A percentile compares a stretch with the other conserved stretches of the same genome.
These are phyloP conservation scores for Carterocephalus palaemon DNA, from an alignment of 2,888 invertebrate genomes.

Conservation along the genomic window DNA sequence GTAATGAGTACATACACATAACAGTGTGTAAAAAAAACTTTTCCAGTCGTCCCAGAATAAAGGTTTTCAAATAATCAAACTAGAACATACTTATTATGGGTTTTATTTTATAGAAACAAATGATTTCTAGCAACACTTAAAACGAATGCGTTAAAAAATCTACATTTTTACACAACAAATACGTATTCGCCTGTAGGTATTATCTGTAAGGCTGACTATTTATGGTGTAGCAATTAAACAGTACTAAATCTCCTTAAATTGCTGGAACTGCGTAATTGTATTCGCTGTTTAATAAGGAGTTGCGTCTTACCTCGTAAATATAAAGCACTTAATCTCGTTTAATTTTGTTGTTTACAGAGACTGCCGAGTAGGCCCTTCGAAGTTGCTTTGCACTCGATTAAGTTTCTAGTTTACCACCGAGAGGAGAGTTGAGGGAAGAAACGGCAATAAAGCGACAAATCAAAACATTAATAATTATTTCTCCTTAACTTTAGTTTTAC, in stretches of 20 bases:
- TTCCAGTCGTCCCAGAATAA: too few relatives aligned
- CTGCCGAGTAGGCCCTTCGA: slow-evolving; percentile 15
- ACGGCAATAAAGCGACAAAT: not conserved
- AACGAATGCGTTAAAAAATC: too few relatives aligned
- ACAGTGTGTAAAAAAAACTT: too few relatives aligned
- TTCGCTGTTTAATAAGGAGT: slow-evolving; percentile 41
- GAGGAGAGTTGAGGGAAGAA: not conserved
- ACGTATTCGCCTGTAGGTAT: slow-evolving; percentile 43
- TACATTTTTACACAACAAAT: too few relatives aligned
- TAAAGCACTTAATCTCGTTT: slow-evolving; percentile 25
- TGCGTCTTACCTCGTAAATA: slow-evolving; percentile 22
- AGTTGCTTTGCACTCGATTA: slow-evolving; percentile 11
- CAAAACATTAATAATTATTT: not conserved
- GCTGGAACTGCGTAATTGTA: slow-evolving; percentile 68
- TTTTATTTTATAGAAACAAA: too few relatives aligned
- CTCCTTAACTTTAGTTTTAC: too few relatives aligned
- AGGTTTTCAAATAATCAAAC: too few relatives aligned
- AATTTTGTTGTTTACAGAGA: slow-evolving; percentile 23
- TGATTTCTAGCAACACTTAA: too few relatives aligned
- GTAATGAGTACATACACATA: too few relatives aligned
- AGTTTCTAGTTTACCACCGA: not conserved
- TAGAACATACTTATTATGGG: too few relatives aligned
- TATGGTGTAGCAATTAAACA: slow-evolving; percentile 65
- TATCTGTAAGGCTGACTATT: slow-evolving; percentile 63
- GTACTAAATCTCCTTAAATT: slow-evolving; percentile 64